phyloP scores from a whole-genome alignment of 1,140 invertebrate species.

The Andricus grossulariae region DNA sequence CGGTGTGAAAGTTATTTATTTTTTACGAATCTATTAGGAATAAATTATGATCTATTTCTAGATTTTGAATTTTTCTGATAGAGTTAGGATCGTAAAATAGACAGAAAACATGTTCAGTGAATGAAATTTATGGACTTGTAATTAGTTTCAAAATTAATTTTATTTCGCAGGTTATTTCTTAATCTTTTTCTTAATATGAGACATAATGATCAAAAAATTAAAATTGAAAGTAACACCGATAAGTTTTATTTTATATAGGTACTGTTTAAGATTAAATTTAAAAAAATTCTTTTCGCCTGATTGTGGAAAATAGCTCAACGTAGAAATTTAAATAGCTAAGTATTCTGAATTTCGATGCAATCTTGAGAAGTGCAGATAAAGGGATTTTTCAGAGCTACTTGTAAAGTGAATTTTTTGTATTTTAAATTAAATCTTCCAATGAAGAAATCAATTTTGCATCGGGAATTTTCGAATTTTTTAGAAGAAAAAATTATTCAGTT shows the following conservation, averaged over 20 bases:
- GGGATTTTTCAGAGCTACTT: neutral
- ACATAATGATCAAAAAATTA: no score
- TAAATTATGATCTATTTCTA: neutral
- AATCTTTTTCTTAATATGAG: no score
- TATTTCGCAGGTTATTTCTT: no score
- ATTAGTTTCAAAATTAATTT: no score
- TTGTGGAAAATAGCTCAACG: slow-evolving; percentile 17
- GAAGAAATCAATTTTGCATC: neutral
- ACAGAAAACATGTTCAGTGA: no score
- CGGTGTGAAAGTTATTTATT: slow-evolving; percentile 7
- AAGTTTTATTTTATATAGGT: neutral
- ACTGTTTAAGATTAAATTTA: neutral
- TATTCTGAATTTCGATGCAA: slow-evolving; percentile 3
- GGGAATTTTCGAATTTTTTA: no score
- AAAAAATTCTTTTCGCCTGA: neutral
- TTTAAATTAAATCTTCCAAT: neutral
- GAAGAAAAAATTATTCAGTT: no score
- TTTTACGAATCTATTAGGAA: neutral
- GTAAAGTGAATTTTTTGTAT: no score
- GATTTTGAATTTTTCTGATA: neutral
- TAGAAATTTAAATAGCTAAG: slow-evolving; percentile 3
- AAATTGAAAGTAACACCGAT: neutral
- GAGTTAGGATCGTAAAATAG: neutral
- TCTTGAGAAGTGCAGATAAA: neutral
- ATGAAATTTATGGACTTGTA: no score